Evolutionary conservation across 1,140 invertebrate species (phyloP).

Genomic region (Brachionus angularis): DNA sequence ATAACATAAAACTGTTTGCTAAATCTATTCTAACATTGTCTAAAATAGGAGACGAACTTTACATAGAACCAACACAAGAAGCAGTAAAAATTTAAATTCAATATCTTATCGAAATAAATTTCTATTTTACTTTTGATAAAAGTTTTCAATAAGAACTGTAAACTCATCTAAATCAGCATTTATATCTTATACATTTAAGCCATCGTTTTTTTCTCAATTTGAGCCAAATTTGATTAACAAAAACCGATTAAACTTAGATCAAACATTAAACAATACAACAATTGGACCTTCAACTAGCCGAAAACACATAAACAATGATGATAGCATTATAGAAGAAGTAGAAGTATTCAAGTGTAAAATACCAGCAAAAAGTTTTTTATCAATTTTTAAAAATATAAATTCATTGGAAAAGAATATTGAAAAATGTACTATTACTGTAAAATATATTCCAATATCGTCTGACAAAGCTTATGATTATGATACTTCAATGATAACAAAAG

Average conservation of each 20-base stretch:
- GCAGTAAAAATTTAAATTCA: background rate
- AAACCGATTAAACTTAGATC: background rate
- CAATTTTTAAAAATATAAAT: conserved; percentile 43
- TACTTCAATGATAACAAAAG: conserved; percentile 31
- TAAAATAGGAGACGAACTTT: conserved; percentile 40
- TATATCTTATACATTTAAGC: conserved; percentile 32
- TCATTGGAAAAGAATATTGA: conserved; percentile 40
- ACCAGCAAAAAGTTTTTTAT: conserved; percentile 23
- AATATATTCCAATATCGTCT: conserved; percentile 26
- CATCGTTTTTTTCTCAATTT: conserved; percentile 40
- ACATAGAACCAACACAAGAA: conserved; percentile 26
- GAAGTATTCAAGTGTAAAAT: conserved; percentile 39
- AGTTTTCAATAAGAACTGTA: conserved; percentile 29
- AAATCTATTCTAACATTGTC: conserved; percentile 29
- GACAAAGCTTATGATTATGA: conserved; percentile 39
- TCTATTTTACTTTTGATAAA: background rate
- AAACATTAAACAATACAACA: conserved; percentile 35
- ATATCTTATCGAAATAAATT: background rate
- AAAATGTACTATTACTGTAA: conserved; percentile 43
- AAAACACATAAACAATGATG: background rate
- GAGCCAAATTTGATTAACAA: conserved; percentile 19
- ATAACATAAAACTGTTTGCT: conserved; percentile 39
- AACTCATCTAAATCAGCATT: conserved; percentile 39
- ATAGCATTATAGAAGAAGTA: background rate
- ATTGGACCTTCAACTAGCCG: background rate